These are phyloP conservation scores for Limulus polyphemus DNA, from an alignment of 2,888 invertebrate genomes.

Conservation along the genomic window DNA sequence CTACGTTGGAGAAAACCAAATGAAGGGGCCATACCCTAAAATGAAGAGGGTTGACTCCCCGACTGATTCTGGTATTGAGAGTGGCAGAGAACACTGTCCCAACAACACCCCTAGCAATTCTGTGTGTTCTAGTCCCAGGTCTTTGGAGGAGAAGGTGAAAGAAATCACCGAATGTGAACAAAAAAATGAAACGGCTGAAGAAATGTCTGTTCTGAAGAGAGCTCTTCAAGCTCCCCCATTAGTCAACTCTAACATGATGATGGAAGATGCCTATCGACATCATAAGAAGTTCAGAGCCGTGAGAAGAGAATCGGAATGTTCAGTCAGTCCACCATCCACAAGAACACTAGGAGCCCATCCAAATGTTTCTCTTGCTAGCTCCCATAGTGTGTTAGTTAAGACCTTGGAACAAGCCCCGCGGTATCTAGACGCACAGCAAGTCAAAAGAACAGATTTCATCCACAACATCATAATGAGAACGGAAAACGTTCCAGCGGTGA, in stretches of 20 bases:
- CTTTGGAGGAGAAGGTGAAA: conserved; percentile 51
- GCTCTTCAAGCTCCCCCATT: conserved; percentile 83
- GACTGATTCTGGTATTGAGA: conserved; percentile 85
- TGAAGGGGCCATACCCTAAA: conserved; percentile 21
- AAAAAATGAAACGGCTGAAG: conserved; percentile 50
- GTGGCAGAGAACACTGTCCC: conserved; percentile 70
- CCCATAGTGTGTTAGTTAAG: conserved; percentile 64
- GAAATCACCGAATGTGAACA: conserved; percentile 32
- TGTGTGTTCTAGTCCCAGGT: conserved; percentile 39
- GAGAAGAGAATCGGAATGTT: conserved; percentile 22
- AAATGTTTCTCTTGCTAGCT: conserved; percentile 22
- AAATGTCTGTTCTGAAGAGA: conserved; percentile 86
- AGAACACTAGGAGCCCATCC: too few species aligned
- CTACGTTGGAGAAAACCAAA: conserved; percentile 22
- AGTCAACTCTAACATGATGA: conserved; percentile 68
- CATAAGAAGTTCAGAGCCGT: conserved; percentile 75
- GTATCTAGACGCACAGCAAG: conserved; percentile 74
- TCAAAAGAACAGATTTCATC: conserved; percentile 81
- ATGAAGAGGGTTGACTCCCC: conserved; percentile 58
- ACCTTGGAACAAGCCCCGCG: conserved; percentile 84
- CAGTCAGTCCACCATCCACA: conserved; percentile 17
- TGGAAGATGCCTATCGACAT: conserved; percentile 91
- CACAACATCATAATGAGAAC: conserved; percentile 75
- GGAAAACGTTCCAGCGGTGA: conserved; percentile 30
- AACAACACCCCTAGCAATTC: conserved; percentile 25